These are phyloP conservation scores for Philypnodon macrostomus DNA, from an alignment of 2,797 vertebrate species.

Conservation along the genomic window DNA sequence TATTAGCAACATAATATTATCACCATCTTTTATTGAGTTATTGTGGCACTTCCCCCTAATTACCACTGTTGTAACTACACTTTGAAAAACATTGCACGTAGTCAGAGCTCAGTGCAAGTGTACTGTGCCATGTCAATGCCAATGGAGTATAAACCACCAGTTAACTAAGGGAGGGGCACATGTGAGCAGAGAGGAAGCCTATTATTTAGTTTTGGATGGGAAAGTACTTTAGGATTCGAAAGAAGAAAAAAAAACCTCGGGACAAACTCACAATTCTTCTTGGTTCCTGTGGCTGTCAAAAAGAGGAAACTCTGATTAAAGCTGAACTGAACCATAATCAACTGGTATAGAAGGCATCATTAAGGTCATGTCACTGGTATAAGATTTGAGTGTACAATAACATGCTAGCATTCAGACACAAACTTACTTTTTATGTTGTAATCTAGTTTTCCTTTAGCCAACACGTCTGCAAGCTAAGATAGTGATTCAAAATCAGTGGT, in stretches of 20 bases:
- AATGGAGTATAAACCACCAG: conserved; percentile 33
- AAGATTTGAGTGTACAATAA: conserved; percentile 22
- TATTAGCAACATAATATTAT: too few species aligned
- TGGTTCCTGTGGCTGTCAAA: conserved; percentile 51
- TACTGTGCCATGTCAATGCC: conserved; percentile 33
- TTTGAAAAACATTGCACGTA: conserved; percentile 32
- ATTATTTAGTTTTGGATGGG: conserved; percentile 52
- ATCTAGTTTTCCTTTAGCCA: conserved; percentile 2
- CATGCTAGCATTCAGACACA: conserved; percentile 4
- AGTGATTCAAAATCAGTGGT: conserved; percentile 8
- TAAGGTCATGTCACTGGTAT: conserved; percentile 31
- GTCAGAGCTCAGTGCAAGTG: conserved; percentile 31
- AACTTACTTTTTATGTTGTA: background rate
- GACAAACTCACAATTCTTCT: conserved; percentile 53
- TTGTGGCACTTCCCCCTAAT: background rate
- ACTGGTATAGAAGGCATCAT: conserved; percentile 42
- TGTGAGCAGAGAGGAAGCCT: conserved; percentile 26
- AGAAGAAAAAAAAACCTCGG: conserved; percentile 31
- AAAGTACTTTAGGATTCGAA: conserved; percentile 40
- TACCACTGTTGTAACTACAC: conserved; percentile 35
- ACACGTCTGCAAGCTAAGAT: conserved; percentile 19
- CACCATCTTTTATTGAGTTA: too few species aligned
- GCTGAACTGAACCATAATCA: conserved; percentile 62
- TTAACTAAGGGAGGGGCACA: conserved; percentile 34
- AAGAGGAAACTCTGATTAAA: conserved; percentile 69